phyloP scores from a whole-genome alignment of 2,113 vertebrate genomes.

The Solea solea region DNA sequence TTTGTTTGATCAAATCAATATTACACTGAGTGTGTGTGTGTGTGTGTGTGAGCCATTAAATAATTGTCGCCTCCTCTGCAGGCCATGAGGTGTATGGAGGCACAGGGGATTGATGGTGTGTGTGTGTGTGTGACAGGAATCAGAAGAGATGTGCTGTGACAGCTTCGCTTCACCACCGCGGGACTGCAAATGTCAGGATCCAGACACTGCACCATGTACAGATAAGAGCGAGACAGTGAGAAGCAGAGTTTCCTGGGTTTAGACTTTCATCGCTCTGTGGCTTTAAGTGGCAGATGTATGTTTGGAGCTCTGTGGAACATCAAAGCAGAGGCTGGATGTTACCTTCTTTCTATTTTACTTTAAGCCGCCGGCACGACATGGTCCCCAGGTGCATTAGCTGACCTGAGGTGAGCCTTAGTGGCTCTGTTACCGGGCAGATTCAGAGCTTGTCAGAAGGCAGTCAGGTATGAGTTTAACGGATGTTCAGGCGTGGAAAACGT shows the following conservation, averaged over 20 bases:
- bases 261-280: conserved; percentile 3
- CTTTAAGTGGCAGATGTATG: not conserved
- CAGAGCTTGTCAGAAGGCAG: conserved; percentile 19
- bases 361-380: not conserved
- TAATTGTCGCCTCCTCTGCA: conserved; percentile 17
- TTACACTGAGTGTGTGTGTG: not conserved
- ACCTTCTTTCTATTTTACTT: not conserved
- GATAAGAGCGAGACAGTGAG: conserved; percentile 21
- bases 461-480: conserved; percentile 39
- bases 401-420: conserved; percentile 19
- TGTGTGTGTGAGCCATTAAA: conserved; percentile 32
- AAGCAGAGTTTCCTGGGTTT: conserved; percentile 5
- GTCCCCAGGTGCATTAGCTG: conserved; percentile 26
- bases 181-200: conserved; percentile 70
- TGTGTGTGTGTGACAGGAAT: conserved; percentile 42
- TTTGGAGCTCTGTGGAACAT: not conserved
- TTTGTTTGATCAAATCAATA: not conserved
- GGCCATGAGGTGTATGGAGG: conserved; percentile 49
- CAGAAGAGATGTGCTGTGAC: conserved; percentile 69
- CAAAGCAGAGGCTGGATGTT: not conserved
- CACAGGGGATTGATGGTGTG: conserved; percentile 39
- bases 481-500: conserved; percentile 61
- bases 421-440: conserved; percentile 9
- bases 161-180: conserved; percentile 47
- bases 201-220: conserved; percentile 53